phyloP scores from a whole-genome alignment of 1,140 invertebrate genomes.

The Drosophila rufa region DNA sequence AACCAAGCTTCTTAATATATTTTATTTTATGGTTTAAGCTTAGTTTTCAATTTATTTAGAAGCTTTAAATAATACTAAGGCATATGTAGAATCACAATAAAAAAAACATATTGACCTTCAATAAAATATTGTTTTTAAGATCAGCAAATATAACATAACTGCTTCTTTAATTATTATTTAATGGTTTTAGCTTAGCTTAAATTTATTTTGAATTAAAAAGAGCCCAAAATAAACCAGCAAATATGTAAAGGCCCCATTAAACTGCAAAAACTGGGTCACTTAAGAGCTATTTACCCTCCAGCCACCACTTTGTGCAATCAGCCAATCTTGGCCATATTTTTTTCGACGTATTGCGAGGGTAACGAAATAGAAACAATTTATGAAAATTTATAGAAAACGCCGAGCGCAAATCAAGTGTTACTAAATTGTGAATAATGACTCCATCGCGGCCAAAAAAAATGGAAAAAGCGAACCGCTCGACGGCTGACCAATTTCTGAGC shows the following conservation, averaged over 20 bases:
- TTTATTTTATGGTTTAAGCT: too few species aligned
- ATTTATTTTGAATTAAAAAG: background rate
- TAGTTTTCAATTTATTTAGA: too few species aligned
- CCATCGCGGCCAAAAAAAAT: constrained; percentile 45
- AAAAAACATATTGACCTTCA: too few species aligned
- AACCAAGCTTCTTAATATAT: too few species aligned
- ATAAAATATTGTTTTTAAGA: too few species aligned
- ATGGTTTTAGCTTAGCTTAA: too few species aligned
- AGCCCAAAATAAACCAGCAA: background rate
- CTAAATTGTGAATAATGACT: constrained; percentile 83
- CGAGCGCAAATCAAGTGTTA: constrained; percentile 82
- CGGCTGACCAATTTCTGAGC: constrained; percentile 57
- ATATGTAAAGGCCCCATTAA: constrained; percentile 22
- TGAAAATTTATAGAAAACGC: constrained; percentile 76
- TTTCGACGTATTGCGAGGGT: constrained; percentile 8
- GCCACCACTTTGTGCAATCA: constrained; percentile 47
- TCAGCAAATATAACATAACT: too few species aligned
- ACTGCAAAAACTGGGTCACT: constrained; percentile 36
- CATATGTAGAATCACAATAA: too few species aligned
- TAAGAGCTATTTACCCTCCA: constrained; percentile 15
- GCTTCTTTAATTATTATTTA: too few species aligned
- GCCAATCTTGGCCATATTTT: constrained; percentile 35
- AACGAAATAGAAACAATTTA: constrained; percentile 69
- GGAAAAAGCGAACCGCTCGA: constrained; percentile 5
- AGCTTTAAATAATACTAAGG: too few species aligned